phyloP scores from a whole-genome alignment of 2,797 vertebrate species.

The Chelidonichthys spinosus region DNA sequence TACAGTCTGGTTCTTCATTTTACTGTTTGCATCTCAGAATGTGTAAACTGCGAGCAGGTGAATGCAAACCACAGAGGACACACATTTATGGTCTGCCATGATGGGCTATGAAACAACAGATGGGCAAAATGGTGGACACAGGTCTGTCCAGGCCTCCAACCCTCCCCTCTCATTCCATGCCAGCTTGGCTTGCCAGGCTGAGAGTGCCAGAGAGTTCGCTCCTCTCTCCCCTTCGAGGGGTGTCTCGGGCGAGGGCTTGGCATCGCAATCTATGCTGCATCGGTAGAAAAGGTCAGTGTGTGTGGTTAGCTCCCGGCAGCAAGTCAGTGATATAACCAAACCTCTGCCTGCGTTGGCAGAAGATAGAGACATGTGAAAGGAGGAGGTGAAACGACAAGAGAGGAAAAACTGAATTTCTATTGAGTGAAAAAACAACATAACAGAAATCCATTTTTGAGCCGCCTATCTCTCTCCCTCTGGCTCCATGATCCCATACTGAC shows the following conservation, averaged over 20 bases:
- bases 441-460: neutral
- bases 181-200: slow-evolving; percentile 52
- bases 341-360: slow-evolving; percentile 46
- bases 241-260: slow-evolving; percentile 50
- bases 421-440: neutral
- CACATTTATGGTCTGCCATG: slow-evolving; percentile 56
- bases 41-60: slow-evolving; percentile 30
- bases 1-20: neutral
- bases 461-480: neutral
- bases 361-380: neutral
- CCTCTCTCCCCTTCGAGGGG: slow-evolving; percentile 34
- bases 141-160: slow-evolving; percentile 52
- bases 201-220: slow-evolving; percentile 55
- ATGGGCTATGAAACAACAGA: slow-evolving; percentile 68
- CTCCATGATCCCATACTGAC: slow-evolving; percentile 37
- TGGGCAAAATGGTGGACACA: slow-evolving; percentile 68
- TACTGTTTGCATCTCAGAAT: slow-evolving; percentile 17
- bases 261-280: slow-evolving; percentile 39
- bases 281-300: slow-evolving; percentile 53
- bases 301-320: slow-evolving; percentile 47
- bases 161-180: slow-evolving; percentile 47
- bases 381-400: neutral
- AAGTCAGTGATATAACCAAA: slow-evolving; percentile 44
- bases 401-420: neutral
- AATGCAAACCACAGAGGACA: slow-evolving; percentile 29